Percentiles rank a stretch among this genome's conserved stretches.
These are phyloP conservation scores for Acleris sparsana DNA, from an alignment of 2,888 invertebrate genomes.

Conservation along the genomic window DNA sequence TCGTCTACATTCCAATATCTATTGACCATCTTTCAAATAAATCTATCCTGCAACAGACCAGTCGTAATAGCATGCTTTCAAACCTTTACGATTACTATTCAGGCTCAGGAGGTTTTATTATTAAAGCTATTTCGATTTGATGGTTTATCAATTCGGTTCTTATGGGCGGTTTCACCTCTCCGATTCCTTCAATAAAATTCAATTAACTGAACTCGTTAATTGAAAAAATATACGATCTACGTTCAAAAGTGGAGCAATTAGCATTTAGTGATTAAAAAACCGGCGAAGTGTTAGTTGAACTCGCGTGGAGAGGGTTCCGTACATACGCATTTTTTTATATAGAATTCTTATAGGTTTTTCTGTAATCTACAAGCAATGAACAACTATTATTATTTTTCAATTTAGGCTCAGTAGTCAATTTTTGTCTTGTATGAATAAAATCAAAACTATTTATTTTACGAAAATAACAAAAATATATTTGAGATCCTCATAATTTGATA, in stretches of 20 bases:
- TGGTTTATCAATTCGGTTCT: conserved; percentile 6
- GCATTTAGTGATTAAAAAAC: conserved; percentile 1
- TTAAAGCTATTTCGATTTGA: conserved; percentile 14
- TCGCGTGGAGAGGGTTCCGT: no score
- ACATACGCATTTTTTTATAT: no score
- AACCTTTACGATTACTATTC: background rate
- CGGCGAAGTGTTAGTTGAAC: no score
- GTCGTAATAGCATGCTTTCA: background rate
- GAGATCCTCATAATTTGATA: no score
- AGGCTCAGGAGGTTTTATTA: background rate
- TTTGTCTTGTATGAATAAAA: no score
- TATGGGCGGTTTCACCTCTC: conserved; percentile 1
- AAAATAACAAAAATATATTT: no score
- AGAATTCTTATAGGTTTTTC: no score
- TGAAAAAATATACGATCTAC: conserved; percentile 5
- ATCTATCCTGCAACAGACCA: conserved; percentile 11
- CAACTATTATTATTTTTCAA: no score
- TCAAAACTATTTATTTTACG: no score
- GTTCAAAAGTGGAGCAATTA: conserved; percentile 9
- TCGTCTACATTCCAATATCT: conserved; percentile 8
- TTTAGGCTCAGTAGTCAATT: no score
- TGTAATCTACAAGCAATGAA: no score
- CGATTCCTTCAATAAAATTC: conserved; percentile 10
- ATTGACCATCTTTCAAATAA: conserved; percentile 10
- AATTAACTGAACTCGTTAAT: conserved; percentile 13